A percentile compares a stretch with the other conserved stretches of the same genome.
These are phyloP conservation scores for Enteromius viviparus DNA, from an alignment of 2,797 vertebrate genomes.

Conservation along the genomic window DNA sequence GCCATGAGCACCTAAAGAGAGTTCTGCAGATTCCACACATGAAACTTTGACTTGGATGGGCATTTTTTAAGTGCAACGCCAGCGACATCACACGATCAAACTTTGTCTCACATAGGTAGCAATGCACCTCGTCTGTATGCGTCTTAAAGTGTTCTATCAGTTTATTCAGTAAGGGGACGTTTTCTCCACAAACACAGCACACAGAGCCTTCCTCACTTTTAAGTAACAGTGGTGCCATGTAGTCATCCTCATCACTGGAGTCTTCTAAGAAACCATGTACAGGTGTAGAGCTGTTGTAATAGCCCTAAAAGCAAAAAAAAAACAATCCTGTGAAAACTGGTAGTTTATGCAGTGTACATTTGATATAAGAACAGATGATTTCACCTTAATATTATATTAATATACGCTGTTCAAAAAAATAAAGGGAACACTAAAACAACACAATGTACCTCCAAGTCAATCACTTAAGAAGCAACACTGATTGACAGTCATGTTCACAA, in stretches of 20 bases:
- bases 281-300: slow-evolving; percentile 46
- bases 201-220: not conserved
- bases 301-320: slow-evolving; percentile 62
- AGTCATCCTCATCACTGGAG: slow-evolving; percentile 68
- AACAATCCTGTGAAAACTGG: not conserved
- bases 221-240: not conserved
- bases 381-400: not conserved
- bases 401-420: too few species aligned
- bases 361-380: not conserved
- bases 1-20: slow-evolving; percentile 64
- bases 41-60: slow-evolving; percentile 55
- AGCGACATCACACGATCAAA: slow-evolving; percentile 67
- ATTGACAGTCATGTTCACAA: too few species aligned
- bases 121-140: slow-evolving; percentile 63
- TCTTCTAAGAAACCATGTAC: slow-evolving; percentile 62
- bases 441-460: too few species aligned
- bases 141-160: slow-evolving; percentile 65
- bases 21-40: slow-evolving; percentile 61
- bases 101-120: slow-evolving; percentile 67
- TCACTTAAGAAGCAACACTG: too few species aligned
- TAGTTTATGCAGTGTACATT: not conserved
- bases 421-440: too few species aligned
- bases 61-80: slow-evolving; percentile 67
- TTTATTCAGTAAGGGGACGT: slow-evolving; percentile 47
- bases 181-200: slow-evolving; percentile 71